A percentile compares a stretch with the other conserved stretches of the same genome.
Conservation (phyloP, 1,140 invertebrate genomes). For the Oryzaephilus surinamensis region DNA sequence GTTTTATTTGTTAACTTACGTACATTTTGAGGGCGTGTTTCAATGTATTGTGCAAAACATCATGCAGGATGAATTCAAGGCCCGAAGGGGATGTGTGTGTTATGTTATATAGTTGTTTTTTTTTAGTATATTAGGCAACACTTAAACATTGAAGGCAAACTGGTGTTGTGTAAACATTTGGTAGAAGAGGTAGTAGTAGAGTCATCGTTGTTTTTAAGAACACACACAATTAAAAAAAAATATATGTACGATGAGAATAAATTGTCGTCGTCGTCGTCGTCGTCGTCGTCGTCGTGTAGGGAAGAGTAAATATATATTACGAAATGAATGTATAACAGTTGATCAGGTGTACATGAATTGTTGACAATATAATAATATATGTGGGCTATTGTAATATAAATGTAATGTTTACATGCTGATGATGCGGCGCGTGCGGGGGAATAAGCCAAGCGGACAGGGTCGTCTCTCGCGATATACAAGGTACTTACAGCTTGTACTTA, state of each 20-base stretch:
- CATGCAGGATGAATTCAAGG: conserved; percentile 17
- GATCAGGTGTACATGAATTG: too few relatives aligned
- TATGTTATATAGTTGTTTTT: conserved; percentile 8
- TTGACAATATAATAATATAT: too few relatives aligned
- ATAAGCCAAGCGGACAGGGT: too few relatives aligned
- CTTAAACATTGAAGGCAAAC: conserved; percentile 16
- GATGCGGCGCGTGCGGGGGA: conserved; percentile 11
- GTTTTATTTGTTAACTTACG: conserved; percentile 9
- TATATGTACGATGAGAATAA: too few relatives aligned
- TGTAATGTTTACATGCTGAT: conserved; percentile 24
- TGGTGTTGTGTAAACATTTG: conserved; percentile 16
- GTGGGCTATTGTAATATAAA: too few relatives aligned
- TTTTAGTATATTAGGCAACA: conserved; percentile 17
- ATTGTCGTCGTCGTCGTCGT: too few relatives aligned
- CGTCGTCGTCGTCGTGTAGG: too few relatives aligned
- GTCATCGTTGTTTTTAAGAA: too few relatives aligned
- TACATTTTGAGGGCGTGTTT: conserved; percentile 16
- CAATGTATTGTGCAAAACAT: conserved; percentile 7
- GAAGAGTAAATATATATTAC: too few relatives aligned
- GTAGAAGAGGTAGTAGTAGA: too few relatives aligned
- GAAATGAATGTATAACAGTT: too few relatives aligned
- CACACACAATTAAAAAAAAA: too few relatives aligned
- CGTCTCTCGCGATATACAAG: conserved; percentile 3
- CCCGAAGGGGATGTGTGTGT: conserved; percentile 17
- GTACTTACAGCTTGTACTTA: conserved; percentile 37